These are phyloP conservation scores for Orthosia gothica DNA, from an alignment of 2,888 invertebrate species.

Conservation along the genomic window DNA sequence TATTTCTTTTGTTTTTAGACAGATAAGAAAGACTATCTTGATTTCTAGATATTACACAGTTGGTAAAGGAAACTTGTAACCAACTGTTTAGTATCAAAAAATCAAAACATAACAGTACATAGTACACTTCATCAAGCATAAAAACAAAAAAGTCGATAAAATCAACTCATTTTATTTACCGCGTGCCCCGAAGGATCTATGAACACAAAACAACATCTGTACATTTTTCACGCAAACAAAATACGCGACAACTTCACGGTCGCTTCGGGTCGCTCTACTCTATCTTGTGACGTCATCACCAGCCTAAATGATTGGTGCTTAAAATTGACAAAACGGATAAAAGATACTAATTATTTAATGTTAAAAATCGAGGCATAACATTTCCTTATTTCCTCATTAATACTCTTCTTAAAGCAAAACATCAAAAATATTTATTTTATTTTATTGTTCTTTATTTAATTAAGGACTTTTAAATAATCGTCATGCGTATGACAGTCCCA, in stretches of 20 bases:
- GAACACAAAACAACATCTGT: conserved; percentile 4
- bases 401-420: background rate
- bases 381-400: too few species aligned
- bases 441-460: too few species aligned
- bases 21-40: too few species aligned
- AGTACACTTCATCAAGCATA: background rate
- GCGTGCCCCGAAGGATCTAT: background rate
- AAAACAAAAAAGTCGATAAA: background rate
- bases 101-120: background rate
- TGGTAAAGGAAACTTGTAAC: too few species aligned
- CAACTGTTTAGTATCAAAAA: background rate
- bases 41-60: too few species aligned
- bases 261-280: conserved; percentile 34
- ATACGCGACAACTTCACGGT: conserved; percentile 26
- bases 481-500: too few species aligned
- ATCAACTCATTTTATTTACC: background rate
- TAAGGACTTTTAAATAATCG: too few species aligned
- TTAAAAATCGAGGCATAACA: background rate
- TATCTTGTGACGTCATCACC: conserved; percentile 56
- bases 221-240: conserved; percentile 25
- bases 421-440: background rate
- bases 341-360: background rate
- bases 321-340: conserved; percentile 60
- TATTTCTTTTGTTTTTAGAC: too few species aligned
- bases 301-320: conserved; percentile 70